Conservation (phyloP, 2,113 vertebrate species). For the Odocoileus virginianus region DNA sequence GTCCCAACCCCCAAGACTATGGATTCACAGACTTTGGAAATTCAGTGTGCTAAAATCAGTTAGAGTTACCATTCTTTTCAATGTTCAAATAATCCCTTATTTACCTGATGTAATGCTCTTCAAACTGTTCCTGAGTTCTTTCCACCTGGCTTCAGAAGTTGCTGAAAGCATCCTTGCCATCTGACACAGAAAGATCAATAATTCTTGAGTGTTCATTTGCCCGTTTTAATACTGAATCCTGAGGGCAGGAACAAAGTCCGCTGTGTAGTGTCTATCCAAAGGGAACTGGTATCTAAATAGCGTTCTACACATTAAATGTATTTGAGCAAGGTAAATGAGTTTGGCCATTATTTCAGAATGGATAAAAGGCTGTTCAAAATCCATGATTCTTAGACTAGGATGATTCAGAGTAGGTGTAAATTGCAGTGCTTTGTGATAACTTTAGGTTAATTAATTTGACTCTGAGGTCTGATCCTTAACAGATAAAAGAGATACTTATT, state of each 20-base stretch:
- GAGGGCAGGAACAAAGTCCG: neutral
- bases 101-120: neutral
- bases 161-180: neutral
- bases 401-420: neutral
- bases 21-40: neutral
- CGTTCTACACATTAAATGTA: neutral
- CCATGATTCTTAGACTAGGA: neutral
- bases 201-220: neutral
- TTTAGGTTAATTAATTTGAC: conserved; percentile 17
- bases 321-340: neutral
- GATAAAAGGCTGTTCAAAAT: neutral
- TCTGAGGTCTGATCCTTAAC: neutral
- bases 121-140: neutral
- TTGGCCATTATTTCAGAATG: neutral
- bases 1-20: neutral
- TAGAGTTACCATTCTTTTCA: neutral
- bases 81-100: neutral
- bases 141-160: neutral
- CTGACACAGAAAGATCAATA: neutral
- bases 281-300: neutral
- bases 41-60: neutral
- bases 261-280: neutral
- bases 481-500: neutral
- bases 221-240: neutral
- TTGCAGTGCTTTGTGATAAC: neutral